Evolutionary conservation across 2,113 vertebrate genomes (phyloP).

Genomic region (Cyanistes caeruleus): DNA sequence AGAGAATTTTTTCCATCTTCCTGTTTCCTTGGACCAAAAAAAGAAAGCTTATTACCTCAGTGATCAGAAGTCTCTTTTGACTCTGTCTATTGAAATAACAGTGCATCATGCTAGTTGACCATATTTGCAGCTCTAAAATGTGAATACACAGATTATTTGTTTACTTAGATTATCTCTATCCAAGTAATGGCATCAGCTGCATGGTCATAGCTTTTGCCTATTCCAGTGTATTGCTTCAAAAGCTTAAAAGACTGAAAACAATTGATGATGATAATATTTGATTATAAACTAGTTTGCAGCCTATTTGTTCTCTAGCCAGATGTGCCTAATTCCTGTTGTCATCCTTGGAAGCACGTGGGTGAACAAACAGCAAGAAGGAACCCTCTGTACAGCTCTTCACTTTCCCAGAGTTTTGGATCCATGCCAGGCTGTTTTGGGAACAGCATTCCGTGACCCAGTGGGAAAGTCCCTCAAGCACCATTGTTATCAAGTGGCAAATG

Average conservation of each 20-base stretch:
- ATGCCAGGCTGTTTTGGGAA: not conserved
- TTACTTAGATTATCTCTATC: not conserved
- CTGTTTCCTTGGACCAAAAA: not conserved
- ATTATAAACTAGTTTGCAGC: not conserved
- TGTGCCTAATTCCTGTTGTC: not conserved
- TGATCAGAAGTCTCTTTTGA: not conserved
- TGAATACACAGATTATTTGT: not conserved
- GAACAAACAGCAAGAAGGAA: not conserved
- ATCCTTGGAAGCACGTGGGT: not conserved
- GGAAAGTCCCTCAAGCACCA: not conserved
- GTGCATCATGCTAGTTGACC: not conserved
- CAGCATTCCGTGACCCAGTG: not conserved
- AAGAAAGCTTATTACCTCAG: not conserved
- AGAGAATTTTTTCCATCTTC: not conserved
- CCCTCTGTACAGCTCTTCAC: not conserved
- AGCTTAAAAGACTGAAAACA: not conserved
- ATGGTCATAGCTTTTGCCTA: not conserved
- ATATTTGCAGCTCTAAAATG: not conserved
- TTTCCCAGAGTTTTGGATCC: not conserved
- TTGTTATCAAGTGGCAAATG: fast-evolving
- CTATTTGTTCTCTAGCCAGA: not conserved
- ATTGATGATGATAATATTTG: not conserved
- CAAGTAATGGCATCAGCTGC: not conserved
- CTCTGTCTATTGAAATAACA: not conserved
- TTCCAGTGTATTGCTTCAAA: not conserved